Percentiles rank a stretch among this genome's conserved stretches.
Evolutionary conservation across 2,797 vertebrate species (phyloP).

Genomic region (Mus minutoides): DNA sequence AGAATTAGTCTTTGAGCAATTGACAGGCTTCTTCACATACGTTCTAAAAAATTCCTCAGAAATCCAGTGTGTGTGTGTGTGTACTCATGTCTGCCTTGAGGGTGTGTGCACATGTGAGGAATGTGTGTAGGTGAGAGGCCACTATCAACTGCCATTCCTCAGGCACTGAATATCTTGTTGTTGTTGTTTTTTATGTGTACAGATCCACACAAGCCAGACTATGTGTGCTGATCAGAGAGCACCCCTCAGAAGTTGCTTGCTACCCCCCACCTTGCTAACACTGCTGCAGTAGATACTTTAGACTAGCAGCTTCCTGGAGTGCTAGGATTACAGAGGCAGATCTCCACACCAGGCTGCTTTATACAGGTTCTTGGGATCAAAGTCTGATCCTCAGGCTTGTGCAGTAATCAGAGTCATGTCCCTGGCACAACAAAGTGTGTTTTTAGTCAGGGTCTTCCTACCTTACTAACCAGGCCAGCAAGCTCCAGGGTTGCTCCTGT

Average conservation of each 20-base stretch:
- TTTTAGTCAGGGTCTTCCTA: neutral
- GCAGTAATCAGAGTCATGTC: neutral
- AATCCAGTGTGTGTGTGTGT: neutral
- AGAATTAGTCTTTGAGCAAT: slow-evolving; percentile 45
- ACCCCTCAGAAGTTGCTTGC: neutral
- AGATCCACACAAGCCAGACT: neutral
- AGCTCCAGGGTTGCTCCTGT: neutral
- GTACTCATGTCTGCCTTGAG: neutral
- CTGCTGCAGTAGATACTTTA: neutral
- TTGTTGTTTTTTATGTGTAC: neutral
- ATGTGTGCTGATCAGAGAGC: neutral
- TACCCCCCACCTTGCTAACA: neutral
- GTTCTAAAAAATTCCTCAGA: slow-evolving; percentile 14
- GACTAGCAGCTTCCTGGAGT: neutral
- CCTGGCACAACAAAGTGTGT: neutral
- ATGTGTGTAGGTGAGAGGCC: neutral
- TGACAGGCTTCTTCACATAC: slow-evolving; percentile 40
- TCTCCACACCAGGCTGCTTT: neutral
- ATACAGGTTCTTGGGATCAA: neutral
- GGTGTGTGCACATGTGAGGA: neutral
- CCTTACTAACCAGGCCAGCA: neutral
- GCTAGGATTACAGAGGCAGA: neutral
- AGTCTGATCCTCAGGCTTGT: neutral
- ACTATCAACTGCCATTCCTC: neutral
- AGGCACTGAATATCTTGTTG: neutral